A percentile compares a stretch with the other conserved stretches of the same genome.
These are phyloP conservation scores for Marasmarcha lunaedactyla DNA, from an alignment of 2,888 invertebrate species.

Conservation along the genomic window DNA sequence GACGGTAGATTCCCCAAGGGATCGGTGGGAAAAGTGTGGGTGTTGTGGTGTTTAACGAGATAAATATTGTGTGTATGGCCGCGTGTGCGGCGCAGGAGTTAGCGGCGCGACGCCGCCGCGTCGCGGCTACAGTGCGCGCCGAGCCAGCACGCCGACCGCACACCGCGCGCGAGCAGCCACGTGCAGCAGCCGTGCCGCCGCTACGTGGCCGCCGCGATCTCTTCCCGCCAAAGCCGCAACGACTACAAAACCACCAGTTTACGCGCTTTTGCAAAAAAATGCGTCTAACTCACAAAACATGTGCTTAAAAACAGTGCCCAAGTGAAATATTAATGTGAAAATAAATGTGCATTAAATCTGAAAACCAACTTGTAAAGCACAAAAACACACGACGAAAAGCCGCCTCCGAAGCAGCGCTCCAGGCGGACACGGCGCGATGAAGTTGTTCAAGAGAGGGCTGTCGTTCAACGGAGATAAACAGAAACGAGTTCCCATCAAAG, in stretches of 20 bases:
- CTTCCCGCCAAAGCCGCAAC: conserved; percentile 18
- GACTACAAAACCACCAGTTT: conserved; percentile 33
- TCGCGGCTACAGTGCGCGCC: conserved; percentile 46
- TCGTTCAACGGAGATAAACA: conserved; percentile 64
- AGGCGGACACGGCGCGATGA: conserved; percentile 38
- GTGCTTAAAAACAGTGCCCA: conserved; percentile 10
- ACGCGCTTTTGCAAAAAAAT: conserved; percentile 33
- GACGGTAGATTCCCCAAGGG: not conserved
- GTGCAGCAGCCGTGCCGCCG: conserved; percentile 29
- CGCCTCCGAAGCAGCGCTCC: conserved; percentile 28
- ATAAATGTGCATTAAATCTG: not conserved
- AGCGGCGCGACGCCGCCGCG: conserved; percentile 23
- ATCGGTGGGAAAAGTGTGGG: conserved; percentile 1
- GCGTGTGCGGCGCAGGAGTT: conserved; percentile 13
- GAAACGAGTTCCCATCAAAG: conserved; percentile 50
- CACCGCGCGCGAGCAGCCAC: conserved; percentile 23
- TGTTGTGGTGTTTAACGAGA: conserved; percentile 1
- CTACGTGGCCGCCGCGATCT: conserved; percentile 19
- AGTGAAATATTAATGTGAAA: conserved; percentile 3
- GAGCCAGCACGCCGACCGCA: conserved; percentile 53
- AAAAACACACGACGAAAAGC: conserved; percentile 30
- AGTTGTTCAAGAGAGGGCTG: conserved; percentile 64
- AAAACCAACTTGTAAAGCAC: not conserved
- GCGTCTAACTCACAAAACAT: conserved; percentile 25
- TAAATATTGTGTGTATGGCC: conserved; percentile 12